Evolutionary conservation across 2,888 invertebrate genomes (phyloP).

Genomic region (Plemyria rubiginata): DNA sequence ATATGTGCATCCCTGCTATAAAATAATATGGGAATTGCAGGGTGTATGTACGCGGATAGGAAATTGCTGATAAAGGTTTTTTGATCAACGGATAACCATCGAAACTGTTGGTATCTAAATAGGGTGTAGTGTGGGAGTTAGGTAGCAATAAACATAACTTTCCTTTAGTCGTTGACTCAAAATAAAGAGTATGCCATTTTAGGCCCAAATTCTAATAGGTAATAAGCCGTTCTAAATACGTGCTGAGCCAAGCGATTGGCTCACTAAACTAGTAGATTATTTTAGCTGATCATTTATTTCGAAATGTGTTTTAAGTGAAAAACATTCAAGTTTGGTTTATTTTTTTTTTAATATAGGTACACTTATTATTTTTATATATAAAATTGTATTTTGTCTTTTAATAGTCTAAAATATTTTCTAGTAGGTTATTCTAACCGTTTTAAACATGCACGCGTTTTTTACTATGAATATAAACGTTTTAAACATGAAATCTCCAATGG

Average conservation of each 20-base stretch:
- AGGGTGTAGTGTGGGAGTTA: not conserved
- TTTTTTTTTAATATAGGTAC: no score
- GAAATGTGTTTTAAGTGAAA: no score
- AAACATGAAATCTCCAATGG: constrained; percentile 17
- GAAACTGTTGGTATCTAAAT: constrained; percentile 1
- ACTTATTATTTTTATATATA: no score
- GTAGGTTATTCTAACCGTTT: not conserved
- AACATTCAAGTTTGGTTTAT: no score
- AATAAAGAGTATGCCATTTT: no score
- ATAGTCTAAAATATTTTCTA: no score
- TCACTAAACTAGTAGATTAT: no score
- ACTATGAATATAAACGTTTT: constrained; percentile 5
- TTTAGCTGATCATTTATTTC: no score
- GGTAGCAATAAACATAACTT: not conserved
- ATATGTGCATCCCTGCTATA: constrained; percentile 49
- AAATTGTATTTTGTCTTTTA: no score
- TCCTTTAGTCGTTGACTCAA: not conserved
- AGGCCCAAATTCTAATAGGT: no score
- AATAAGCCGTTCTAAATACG: no score
- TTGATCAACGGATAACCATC: constrained; percentile 4
- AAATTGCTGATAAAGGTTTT: constrained; percentile 31
- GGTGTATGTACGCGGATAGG: constrained; percentile 22
- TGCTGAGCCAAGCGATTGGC: no score
- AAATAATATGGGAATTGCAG: constrained; percentile 27
- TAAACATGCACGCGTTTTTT: not conserved